Percentiles rank a stretch among this genome's conserved stretches.
phyloP scores from a whole-genome alignment of 2,888 invertebrate genomes.

The Spodoptera exigua region DNA sequence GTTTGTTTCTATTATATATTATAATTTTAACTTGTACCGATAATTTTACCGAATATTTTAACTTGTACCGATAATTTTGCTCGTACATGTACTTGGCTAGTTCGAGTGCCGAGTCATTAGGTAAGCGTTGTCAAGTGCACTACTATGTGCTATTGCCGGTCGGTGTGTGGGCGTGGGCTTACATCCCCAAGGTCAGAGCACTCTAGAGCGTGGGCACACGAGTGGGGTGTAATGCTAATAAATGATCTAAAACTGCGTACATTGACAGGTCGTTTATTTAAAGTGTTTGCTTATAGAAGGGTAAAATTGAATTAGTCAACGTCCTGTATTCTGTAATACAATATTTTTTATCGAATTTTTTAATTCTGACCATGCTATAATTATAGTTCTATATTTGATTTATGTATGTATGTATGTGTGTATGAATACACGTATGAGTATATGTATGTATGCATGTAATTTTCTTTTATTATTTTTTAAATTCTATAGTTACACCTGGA shows the following conservation, averaged over 20 bases:
- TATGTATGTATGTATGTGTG: no score
- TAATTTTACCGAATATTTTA: no score
- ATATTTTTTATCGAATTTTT: no score
- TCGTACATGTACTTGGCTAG: constrained; percentile 25
- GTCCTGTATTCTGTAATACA: no score
- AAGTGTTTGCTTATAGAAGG: background rate
- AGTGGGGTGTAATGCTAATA: constrained; percentile 3
- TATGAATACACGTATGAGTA: no score
- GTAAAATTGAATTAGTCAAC: background rate
- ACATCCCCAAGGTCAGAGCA: constrained; percentile 9
- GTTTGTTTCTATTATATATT: no score
- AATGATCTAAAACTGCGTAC: constrained; percentile 11
- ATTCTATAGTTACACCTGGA: no score
- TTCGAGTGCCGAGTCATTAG: constrained; percentile 54
- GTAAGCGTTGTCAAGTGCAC: constrained; percentile 59
- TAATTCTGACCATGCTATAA: no score
- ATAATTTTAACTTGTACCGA: no score
- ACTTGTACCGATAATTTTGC: constrained; percentile 1
- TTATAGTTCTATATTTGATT: no score
- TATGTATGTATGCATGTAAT: no score
- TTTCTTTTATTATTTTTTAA: no score
- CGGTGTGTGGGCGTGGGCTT: constrained; percentile 7
- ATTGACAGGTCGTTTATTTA: background rate
- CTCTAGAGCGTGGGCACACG: background rate
- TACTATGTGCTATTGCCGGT: constrained; percentile 15